phyloP scores from a whole-genome alignment of 2,888 invertebrate species.

The Beris morrisii region DNA sequence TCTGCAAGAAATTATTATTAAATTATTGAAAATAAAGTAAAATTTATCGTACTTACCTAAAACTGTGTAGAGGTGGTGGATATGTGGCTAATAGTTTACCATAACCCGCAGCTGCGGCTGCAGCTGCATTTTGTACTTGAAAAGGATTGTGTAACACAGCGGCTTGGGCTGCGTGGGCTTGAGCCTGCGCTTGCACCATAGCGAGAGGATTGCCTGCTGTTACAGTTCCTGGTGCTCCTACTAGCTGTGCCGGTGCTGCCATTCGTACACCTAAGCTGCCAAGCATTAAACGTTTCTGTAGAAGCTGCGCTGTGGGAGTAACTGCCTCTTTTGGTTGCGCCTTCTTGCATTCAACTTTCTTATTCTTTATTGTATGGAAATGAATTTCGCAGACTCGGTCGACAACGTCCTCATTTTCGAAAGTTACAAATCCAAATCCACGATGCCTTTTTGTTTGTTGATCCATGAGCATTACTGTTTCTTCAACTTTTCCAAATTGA shows the following conservation, averaged over 20 bases:
- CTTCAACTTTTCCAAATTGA: conserved; percentile 87
- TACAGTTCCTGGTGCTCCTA: conserved; percentile 57
- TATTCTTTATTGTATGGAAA: conserved; percentile 90
- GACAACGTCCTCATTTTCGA: conserved; percentile 88
- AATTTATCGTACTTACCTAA: conserved; percentile 48
- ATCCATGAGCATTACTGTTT: conserved; percentile 92
- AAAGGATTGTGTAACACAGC: conserved; percentile 58
- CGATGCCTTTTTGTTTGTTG: conserved; percentile 90
- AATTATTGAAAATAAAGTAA: conserved; percentile 1
- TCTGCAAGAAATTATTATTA: conserved; percentile 52
- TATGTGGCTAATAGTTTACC: conserved; percentile 68
- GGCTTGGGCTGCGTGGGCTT: conserved; percentile 55
- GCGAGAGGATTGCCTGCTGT: conserved; percentile 64
- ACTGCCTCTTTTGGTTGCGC: conserved; percentile 90
- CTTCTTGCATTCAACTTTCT: conserved; percentile 88
- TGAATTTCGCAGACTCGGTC: conserved; percentile 92
- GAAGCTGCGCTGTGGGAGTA: conserved; percentile 67
- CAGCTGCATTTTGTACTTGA: conserved; percentile 60
- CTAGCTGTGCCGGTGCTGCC: conserved; percentile 60
- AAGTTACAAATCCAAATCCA: conserved; percentile 89
- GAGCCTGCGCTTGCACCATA: conserved; percentile 59
- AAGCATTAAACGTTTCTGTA: conserved; percentile 70
- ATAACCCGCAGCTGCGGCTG: conserved; percentile 65
- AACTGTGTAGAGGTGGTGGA: conserved; percentile 58
- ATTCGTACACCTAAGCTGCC: conserved; percentile 72